Conservation (phyloP, 2,888 invertebrate genomes). For the Lingula anatina region DNA sequence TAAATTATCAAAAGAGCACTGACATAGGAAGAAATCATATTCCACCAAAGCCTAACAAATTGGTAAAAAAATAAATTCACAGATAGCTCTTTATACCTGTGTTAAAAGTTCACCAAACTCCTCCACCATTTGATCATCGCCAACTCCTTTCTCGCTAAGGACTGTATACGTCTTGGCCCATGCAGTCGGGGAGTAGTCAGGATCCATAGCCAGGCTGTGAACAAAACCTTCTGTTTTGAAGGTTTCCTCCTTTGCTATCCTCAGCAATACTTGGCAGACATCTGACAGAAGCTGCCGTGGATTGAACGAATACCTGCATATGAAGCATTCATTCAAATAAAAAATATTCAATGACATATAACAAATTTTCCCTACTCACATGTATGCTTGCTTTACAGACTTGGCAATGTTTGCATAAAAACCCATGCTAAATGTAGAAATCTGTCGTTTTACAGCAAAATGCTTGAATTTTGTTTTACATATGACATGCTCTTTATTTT, state of each 20-base stretch:
- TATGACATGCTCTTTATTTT: no score
- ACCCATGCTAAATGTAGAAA: no score
- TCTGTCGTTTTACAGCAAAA: no score
- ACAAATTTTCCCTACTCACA: no score
- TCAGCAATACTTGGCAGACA: conserved; percentile 10
- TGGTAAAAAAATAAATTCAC: background rate
- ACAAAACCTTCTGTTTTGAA: conserved; percentile 9
- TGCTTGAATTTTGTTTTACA: no score
- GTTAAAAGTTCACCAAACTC: conserved; percentile 8
- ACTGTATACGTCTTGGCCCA: conserved; percentile 12
- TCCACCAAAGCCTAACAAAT: no score
- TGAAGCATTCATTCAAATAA: no score
- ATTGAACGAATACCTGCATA: conserved; percentile 13
- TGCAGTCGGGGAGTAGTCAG: conserved; percentile 12
- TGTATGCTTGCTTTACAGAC: no score
- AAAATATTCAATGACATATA: no score
- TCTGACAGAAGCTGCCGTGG: conserved; percentile 10
- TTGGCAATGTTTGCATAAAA: no score
- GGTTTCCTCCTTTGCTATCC: conserved; percentile 10
- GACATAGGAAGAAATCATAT: no score
- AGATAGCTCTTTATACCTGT: conserved; percentile 4
- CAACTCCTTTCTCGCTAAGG: conserved; percentile 8
- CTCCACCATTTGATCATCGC: conserved; percentile 6
- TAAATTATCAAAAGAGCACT: no score
- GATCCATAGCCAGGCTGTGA: conserved; percentile 14